Evolutionary conservation across 2,888 invertebrate species (phyloP), one percentile per base, ranked within the genome.

Genomic region (Orgyia antiqua): DNA sequence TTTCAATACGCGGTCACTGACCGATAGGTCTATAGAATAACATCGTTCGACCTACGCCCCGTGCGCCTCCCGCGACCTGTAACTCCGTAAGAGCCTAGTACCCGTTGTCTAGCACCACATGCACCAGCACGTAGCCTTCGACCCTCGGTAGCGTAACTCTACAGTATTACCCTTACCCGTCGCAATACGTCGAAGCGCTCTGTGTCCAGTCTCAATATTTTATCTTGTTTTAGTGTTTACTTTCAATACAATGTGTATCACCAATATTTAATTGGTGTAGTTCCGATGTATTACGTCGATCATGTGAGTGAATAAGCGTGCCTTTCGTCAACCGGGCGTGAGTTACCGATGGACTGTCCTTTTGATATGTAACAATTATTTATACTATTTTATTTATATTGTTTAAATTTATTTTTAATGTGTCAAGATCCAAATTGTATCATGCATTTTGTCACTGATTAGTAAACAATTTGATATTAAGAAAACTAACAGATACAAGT

Each of bases 211-310:
- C 72, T 4, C 73, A 60, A 71, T 65, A 76, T 74, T 77, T 78
- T 69, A 70, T 76, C 68, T 71, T 73, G 79, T 54, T 78, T 71
- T 64, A 64, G 80, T 82, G 79, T 78, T 80, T 72, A 76, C 73
- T 76, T 78, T 76, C 75, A 67, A 61, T 56, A 65, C 63, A 70
- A 68, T 74, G 83, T 82, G 82, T 62, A 68, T 61, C 51, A 56
- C 61, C 55, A 58, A 53, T 64, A 15, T 53, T 66, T 55, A 62
- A 71, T 63, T 60, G 58, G 56, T 59, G 58, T 55, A 65, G 65
- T 69, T 54, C 63, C 42, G 30, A 59, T 38, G 37, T 42, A 35
- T 35, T 40, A 37, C 42, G 38, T 43, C 45, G 38, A 39, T 32
- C 41, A 47, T 55, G 59, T 53, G 44, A 42, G 55, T 59, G 57